Evolutionary conservation across 2,888 invertebrate genomes (phyloP).

Genomic region (Seira musarum): DNA sequence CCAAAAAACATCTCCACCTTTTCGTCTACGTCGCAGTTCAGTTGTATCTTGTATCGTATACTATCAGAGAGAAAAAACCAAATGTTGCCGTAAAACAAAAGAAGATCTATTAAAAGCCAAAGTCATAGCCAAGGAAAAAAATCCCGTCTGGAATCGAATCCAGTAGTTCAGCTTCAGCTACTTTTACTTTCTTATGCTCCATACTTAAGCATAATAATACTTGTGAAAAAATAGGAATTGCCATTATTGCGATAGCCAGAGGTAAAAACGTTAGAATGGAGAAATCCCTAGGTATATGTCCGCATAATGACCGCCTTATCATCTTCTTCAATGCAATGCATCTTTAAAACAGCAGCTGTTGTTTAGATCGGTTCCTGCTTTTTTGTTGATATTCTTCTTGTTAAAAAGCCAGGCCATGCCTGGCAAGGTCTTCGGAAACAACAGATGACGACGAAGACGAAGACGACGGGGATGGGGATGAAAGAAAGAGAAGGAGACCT

Average conservation of each 20-base stretch:
- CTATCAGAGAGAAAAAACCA: too few species aligned
- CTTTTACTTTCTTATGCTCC: constrained; percentile 28
- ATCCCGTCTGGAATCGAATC: constrained; percentile 38
- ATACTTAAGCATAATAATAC: constrained; percentile 29
- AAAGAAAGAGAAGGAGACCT: constrained; percentile 6
- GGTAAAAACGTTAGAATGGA: constrained; percentile 21
- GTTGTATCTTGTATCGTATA: background rate
- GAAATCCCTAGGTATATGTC: constrained; percentile 1
- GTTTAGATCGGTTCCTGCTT: constrained; percentile 28
- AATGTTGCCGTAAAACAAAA: constrained; percentile 20
- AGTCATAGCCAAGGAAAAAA: too few species aligned
- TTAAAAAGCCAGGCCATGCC: constrained; percentile 46
- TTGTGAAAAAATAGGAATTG: too few species aligned
- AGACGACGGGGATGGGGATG: constrained; percentile 8
- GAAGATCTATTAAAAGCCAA: constrained; percentile 48
- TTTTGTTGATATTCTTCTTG: too few species aligned
- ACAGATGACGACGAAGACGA: constrained; percentile 43
- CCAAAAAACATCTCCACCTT: constrained; percentile 23
- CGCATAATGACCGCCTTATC: too few species aligned
- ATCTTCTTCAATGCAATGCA: too few species aligned
- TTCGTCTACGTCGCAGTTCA: background rate
- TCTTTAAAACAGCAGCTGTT: constrained; percentile 33
- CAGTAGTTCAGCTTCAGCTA: constrained; percentile 45
- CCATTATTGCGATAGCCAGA: too few species aligned
- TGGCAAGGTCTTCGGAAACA: constrained; percentile 44